A percentile compares a stretch with the other conserved stretches of the same genome.
Evolutionary conservation across 2,888 invertebrate genomes (phyloP).

Genomic region (Pelosia muscerda): DNA sequence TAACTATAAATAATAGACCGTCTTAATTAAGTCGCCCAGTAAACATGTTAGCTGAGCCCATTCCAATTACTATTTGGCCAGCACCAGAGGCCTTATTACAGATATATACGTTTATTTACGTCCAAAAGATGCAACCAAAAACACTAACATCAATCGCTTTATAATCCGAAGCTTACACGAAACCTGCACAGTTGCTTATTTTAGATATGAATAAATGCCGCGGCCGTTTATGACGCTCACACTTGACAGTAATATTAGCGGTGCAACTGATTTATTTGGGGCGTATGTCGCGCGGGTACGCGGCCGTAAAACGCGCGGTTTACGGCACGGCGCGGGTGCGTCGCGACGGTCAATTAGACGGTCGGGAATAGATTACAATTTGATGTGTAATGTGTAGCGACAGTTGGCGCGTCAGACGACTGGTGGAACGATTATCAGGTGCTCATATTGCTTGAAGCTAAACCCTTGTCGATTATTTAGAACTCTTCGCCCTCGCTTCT

Average conservation of each 20-base stretch:
- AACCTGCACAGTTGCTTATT: slow-evolving; percentile 73
- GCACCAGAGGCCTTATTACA: slow-evolving; percentile 55
- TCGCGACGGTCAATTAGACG: slow-evolving; percentile 65
- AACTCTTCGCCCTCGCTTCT: too few relatives aligned
- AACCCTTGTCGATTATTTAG: too few relatives aligned
- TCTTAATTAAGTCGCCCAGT: slow-evolving; percentile 65
- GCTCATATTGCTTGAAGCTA: neutral
- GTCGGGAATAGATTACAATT: slow-evolving; percentile 51
- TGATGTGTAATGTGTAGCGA: slow-evolving; percentile 48
- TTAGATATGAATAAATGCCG: slow-evolving; percentile 54
- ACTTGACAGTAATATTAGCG: slow-evolving; percentile 77
- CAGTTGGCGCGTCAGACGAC: slow-evolving; percentile 35
- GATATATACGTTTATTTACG: slow-evolving; percentile 73
- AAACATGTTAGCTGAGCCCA: slow-evolving; percentile 65
- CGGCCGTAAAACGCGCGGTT: slow-evolving; percentile 69
- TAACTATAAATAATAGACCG: slow-evolving; percentile 53
- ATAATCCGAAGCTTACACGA: slow-evolving; percentile 66
- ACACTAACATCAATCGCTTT: slow-evolving; percentile 72
- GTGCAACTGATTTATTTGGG: slow-evolving; percentile 76
- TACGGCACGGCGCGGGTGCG: slow-evolving; percentile 48
- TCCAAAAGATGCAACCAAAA: slow-evolving; percentile 68
- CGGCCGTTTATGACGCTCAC: slow-evolving; percentile 73
- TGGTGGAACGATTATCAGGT: slow-evolving; percentile 13
- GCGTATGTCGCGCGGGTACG: slow-evolving; percentile 55
- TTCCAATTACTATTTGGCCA: slow-evolving; percentile 66